Percentiles rank a stretch among this genome's conserved stretches.
Conservation (phyloP, 35 echinoderm and acorn worm genomes). For the Heliocidaris erythrogramma region DNA sequence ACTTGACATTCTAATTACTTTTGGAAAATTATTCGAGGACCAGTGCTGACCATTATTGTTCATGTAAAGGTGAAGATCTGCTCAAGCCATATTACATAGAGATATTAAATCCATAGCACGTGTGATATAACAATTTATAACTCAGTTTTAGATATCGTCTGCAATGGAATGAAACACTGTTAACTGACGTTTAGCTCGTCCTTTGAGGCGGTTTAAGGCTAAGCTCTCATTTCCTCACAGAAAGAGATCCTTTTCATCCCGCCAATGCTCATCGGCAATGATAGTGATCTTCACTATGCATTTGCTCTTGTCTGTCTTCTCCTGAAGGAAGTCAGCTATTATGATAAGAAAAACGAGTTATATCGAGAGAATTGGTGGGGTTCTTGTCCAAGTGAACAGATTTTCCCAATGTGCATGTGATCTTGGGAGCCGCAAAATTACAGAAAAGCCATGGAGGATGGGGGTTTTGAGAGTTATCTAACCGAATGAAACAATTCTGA, state of each 20-base stretch:
- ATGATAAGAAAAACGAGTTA: neutral
- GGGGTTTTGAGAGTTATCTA: neutral
- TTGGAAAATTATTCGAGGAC: no score
- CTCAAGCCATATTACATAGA: no score
- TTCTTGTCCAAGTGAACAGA: neutral
- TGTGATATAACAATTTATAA: neutral
- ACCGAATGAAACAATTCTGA: neutral
- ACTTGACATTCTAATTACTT: no score
- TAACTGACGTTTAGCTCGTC: neutral
- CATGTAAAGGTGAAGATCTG: no score
- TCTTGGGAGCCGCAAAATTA: neutral
- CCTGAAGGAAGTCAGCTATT: neutral
- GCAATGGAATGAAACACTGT: neutral
- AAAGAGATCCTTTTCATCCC: constrained; percentile 10
- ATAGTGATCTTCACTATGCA: neutral
- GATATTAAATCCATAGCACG: no score
- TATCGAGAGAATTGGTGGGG: neutral
- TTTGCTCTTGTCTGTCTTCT: neutral
- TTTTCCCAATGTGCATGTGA: neutral
- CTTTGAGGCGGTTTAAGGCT: constrained; percentile 8
- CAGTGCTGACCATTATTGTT: no score
- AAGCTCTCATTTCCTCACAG: neutral
- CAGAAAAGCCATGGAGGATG: neutral
- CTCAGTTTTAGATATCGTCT: neutral
- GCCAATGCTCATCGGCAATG: neutral